phyloP scores from a whole-genome alignment of 2,797 vertebrate species.

The Phoebastria nigripes region DNA sequence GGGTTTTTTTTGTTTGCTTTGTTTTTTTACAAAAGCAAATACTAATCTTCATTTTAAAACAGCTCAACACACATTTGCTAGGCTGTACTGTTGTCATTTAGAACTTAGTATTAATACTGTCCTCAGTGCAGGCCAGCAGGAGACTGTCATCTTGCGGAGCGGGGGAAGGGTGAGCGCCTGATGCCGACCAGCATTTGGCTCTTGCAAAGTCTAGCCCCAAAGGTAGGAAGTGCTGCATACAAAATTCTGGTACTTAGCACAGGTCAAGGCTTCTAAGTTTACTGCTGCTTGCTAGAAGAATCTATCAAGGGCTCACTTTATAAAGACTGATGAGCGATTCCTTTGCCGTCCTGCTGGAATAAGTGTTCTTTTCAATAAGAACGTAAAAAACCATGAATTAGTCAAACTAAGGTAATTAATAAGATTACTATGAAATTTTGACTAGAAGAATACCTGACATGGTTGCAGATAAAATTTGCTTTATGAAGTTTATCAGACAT shows the following conservation, averaged over 20 bases:
- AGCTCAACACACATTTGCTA: neutral
- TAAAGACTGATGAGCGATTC: neutral
- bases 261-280: neutral
- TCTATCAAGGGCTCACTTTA: neutral
- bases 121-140: neutral
- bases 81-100: neutral
- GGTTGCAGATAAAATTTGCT: neutral
- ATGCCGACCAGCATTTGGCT: neutral
- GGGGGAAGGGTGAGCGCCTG: rapidly evolving
- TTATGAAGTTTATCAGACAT: neutral
- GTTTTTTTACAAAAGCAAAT: neutral
- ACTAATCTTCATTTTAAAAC: neutral
- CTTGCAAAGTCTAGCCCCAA: neutral
- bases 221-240: neutral
- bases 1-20: rapidly evolving
- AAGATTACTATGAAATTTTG: neutral
- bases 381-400: neutral
- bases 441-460: neutral
- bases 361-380: neutral
- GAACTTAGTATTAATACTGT: neutral
- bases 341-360: neutral
- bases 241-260: neutral
- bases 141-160: neutral
- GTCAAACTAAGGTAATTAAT: neutral
- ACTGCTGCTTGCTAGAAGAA: neutral